Base-by-base conservation (phyloP, 2,888 invertebrate genomes). In the Thymelicus acteon region DNA sequence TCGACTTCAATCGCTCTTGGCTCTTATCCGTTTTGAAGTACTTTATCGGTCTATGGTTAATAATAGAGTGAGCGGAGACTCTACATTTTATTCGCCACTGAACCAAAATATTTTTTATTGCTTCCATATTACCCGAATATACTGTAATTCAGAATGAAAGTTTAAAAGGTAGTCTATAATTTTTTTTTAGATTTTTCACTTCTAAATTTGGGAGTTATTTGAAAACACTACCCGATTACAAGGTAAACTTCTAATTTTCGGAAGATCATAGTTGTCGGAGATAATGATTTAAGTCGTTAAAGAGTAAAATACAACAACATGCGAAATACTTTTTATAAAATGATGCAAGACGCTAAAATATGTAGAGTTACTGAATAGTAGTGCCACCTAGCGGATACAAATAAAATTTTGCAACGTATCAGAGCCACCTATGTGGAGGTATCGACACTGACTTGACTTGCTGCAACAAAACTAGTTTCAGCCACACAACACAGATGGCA, bases 361-460 rank as follows among this genome's bases (percentile, higher is more conserved):
- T 8, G 12, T 12, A 44, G 8, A 44, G 12, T 44, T 19, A 0
- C 19, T 52, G 60, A 60, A 65, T 40, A 19, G 44, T 60, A 61
- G 61, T 40, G 73, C 60, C 71, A 65, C 62, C 73, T 73, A 40
- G 57, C 6, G 62, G 40, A 52, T 58, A 19, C 13, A 15, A 63
- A 12, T 48, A 12, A 47, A 54, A 60, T 31, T 10, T 31, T 7
- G 4, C 24, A 12, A 15, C 12, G 54, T 24, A 58, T 52, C 73
- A 76, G 75, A 58, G 76, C 74, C 76, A 76, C 72, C 76, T 76
- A 67, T 75, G 54, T 52, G 47, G 58, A 60, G 54, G 54, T 48
- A 65, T 44, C 58, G 10, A 64, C 65, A 73, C 71, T 62, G 60
- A 60, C 39, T 63, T 60, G 58, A 52, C 47, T 60, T 47, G 47